These are phyloP conservation scores for Trissonchulus latispiculum DNA, from an alignment of 2,888 invertebrate species.

Conservation along the genomic window DNA sequence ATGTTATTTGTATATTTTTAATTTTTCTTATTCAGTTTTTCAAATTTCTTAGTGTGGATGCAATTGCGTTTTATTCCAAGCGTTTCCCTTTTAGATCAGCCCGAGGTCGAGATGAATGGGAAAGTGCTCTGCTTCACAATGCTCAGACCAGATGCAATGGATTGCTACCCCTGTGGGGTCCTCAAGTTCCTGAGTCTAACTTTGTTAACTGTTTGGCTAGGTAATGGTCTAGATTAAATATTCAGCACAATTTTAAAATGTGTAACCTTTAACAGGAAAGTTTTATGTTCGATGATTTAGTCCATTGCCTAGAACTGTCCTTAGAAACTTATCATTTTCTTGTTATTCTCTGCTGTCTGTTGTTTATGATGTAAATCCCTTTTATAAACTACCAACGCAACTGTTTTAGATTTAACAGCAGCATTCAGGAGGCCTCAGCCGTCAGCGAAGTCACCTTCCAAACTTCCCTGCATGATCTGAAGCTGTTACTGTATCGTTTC, in stretches of 20 bases:
- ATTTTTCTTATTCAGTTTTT: no score
- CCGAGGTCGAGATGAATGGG: conserved; percentile 83
- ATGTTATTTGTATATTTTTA: no score
- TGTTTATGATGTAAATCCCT: no score
- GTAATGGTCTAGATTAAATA: conserved; percentile 54
- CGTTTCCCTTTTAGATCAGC: conserved; percentile 46
- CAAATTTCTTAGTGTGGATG: no score
- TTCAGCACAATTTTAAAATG: no score
- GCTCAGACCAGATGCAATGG: conserved; percentile 97
- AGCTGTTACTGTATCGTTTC: conserved; percentile 73
- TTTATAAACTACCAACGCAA: no score
- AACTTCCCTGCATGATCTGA: conserved; percentile 63
- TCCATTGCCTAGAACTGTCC: neutral
- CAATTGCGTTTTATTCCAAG: no score
- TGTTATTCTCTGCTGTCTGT: no score
- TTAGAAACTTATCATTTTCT: no score
- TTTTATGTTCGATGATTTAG: neutral
- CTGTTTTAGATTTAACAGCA: conserved; percentile 6
- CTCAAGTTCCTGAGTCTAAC: conserved; percentile 78
- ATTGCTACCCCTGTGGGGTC: conserved; percentile 88
- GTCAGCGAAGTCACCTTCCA: conserved; percentile 18
- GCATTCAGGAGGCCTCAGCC: conserved; percentile 8
- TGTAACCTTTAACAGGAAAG: neutral
- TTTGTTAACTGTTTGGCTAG: conserved; percentile 86
- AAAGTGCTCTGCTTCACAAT: conserved; percentile 91